These are phyloP conservation scores for Cephalopachus bancanus DNA, from an alignment of 2,797 vertebrate species.

Conservation along the genomic window DNA sequence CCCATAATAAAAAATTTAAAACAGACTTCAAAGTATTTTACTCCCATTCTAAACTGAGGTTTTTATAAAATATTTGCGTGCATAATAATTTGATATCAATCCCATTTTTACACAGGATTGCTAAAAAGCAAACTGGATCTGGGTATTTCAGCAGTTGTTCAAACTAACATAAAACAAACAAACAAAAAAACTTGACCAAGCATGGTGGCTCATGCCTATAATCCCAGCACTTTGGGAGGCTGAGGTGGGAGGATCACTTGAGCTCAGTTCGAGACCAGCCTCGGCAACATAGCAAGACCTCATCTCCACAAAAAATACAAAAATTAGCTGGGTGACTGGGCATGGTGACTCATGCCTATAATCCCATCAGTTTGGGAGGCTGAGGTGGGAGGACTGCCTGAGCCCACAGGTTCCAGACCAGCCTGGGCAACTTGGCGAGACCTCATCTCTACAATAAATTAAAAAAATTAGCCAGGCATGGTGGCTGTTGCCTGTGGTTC, in stretches of 20 bases:
- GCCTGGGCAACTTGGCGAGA: too few relatives aligned
- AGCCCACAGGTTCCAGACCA: background rate
- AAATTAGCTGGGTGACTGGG: background rate
- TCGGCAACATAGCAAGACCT: too few relatives aligned
- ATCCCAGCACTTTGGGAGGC: too few relatives aligned
- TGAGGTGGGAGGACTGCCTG: background rate
- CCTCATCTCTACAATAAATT: too few relatives aligned
- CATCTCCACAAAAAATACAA: background rate
- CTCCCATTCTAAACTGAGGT: background rate
- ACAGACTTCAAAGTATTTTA: background rate
- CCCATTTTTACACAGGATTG: background rate
- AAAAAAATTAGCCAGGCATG: too few relatives aligned
- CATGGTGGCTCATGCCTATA: too few relatives aligned
- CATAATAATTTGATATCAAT: background rate
- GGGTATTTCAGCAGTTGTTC: background rate
- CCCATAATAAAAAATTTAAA: conserved; percentile 37
- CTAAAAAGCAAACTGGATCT: background rate
- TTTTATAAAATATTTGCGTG: conserved; percentile 18
- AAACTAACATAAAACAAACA: background rate
- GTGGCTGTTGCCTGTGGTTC: too few relatives aligned
- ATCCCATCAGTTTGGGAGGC: background rate
- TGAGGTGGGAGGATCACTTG: too few relatives aligned
- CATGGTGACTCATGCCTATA: background rate
- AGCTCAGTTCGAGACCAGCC: too few relatives aligned
- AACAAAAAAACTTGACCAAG: too few relatives aligned